Percentiles rank a stretch among this genome's conserved stretches.
Conservation (phyloP, 2,797 vertebrate species). For the Octomys mimax region DNA sequence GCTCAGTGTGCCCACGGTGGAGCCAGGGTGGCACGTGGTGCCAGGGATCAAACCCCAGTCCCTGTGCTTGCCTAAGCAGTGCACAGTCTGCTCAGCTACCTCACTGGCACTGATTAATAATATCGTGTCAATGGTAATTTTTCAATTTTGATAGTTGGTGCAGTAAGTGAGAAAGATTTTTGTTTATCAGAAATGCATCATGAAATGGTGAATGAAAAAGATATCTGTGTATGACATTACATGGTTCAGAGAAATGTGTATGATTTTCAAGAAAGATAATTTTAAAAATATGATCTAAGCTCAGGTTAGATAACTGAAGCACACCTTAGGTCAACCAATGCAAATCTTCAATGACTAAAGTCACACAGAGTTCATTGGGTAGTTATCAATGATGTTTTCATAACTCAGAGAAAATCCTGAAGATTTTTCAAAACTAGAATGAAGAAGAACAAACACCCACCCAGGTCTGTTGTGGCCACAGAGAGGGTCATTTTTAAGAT, state of each 20-base stretch:
- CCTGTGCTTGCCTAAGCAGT: too few relatives aligned
- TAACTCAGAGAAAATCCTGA: neutral
- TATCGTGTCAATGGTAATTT: neutral
- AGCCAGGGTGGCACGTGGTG: too few relatives aligned
- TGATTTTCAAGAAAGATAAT: neutral
- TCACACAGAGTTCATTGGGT: neutral
- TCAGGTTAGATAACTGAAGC: neutral
- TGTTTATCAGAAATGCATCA: neutral
- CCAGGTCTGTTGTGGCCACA: neutral
- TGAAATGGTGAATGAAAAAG: neutral
- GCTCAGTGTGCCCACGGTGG: too few relatives aligned
- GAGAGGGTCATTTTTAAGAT: slow-evolving; percentile 59
- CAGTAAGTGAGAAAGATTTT: neutral
- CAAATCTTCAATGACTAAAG: neutral
- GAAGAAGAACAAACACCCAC: slow-evolving; percentile 42
- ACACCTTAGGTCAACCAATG: neutral
- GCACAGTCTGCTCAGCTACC: too few relatives aligned
- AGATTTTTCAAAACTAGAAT: slow-evolving; percentile 57
- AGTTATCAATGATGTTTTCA: slow-evolving; percentile 15
- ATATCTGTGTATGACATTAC: neutral
- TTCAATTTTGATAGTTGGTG: neutral
- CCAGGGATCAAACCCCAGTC: too few relatives aligned
- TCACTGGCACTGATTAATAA: neutral
- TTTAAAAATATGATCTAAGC: neutral
- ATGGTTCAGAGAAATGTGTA: neutral